Conservation (phyloP, 2,888 invertebrate genomes). For the Caenorhabditis sp. region DNA sequence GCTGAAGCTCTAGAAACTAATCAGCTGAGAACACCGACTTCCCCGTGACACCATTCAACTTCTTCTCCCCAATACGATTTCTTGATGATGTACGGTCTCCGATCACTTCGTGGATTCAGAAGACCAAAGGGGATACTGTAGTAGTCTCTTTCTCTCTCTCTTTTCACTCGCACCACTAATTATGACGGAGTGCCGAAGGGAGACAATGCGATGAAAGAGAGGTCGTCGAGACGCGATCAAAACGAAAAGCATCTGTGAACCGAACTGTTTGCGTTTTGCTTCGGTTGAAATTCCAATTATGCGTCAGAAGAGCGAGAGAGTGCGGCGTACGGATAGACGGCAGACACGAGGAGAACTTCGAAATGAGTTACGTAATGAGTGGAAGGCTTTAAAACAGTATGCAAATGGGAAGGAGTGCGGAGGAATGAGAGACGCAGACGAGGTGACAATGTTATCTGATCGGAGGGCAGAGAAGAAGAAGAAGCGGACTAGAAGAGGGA, state of each 20-base stretch:
- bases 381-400: too few species aligned
- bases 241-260: constrained; percentile 3
- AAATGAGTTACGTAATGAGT: constrained; percentile 37
- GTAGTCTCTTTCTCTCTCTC: too few species aligned
- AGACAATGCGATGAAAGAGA: neutral
- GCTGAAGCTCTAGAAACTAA: too few species aligned
- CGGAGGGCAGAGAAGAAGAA: constrained; percentile 4
- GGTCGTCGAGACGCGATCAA: neutral
- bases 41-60: too few species aligned
- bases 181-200: neutral
- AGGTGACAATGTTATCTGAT: constrained; percentile 32
- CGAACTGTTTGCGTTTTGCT: constrained; percentile 21
- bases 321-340: neutral
- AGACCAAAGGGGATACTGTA: too few species aligned
- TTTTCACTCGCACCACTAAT: too few species aligned
- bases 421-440: constrained; percentile 28
- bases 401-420: constrained; percentile 9
- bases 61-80: too few species aligned
- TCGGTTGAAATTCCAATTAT: constrained; percentile 51
- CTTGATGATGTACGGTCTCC: too few species aligned
- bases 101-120: too few species aligned
- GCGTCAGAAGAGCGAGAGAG: constrained; percentile 20
- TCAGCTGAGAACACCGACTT: too few species aligned
- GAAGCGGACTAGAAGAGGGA: neutral
- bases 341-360: constrained; percentile 15